Percentiles rank a stretch among this genome's conserved stretches.
Evolutionary conservation across 2,888 invertebrate species (phyloP).

Genomic region (Dicyrtoma fusca): DNA sequence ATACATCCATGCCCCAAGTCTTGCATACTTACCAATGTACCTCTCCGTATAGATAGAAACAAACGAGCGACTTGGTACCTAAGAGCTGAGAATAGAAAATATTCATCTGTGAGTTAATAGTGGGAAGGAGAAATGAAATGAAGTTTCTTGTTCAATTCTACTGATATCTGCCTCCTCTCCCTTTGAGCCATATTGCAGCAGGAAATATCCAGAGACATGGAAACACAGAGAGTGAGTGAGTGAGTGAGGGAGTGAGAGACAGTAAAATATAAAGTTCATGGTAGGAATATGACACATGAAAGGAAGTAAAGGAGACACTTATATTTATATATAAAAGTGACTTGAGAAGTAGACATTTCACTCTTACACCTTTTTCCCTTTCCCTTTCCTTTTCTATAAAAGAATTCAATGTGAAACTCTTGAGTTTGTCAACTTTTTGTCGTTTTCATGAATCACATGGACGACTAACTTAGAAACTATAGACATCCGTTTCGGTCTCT

Average conservation of each 20-base stretch:
- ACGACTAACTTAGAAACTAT: slow-evolving; percentile 4
- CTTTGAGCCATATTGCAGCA: too few species aligned
- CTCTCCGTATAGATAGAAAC: too few species aligned
- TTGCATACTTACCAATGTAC: too few species aligned
- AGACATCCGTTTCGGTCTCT: slow-evolving; percentile 14
- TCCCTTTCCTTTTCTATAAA: not conserved
- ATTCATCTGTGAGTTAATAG: too few species aligned
- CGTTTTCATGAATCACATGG: slow-evolving; percentile 2
- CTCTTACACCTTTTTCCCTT: not conserved
- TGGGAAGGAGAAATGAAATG: too few species aligned
- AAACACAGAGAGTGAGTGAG: not conserved
- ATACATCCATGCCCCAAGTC: too few species aligned
- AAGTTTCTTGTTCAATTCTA: too few species aligned
- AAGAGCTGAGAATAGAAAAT: too few species aligned
- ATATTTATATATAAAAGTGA: not conserved
- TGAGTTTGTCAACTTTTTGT: slow-evolving; percentile 17
- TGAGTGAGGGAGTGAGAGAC: not conserved
- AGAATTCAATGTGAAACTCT: slow-evolving; percentile 3
- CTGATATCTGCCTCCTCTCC: too few species aligned
- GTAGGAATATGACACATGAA: not conserved
- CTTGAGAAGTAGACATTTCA: not conserved
- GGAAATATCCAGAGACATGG: not conserved
- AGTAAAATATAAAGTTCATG: not conserved
- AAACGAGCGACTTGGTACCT: too few species aligned
- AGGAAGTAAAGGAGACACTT: not conserved